phyloP scores from a whole-genome alignment of 2,797 vertebrate species.

The Cyprinodon diabolis region DNA sequence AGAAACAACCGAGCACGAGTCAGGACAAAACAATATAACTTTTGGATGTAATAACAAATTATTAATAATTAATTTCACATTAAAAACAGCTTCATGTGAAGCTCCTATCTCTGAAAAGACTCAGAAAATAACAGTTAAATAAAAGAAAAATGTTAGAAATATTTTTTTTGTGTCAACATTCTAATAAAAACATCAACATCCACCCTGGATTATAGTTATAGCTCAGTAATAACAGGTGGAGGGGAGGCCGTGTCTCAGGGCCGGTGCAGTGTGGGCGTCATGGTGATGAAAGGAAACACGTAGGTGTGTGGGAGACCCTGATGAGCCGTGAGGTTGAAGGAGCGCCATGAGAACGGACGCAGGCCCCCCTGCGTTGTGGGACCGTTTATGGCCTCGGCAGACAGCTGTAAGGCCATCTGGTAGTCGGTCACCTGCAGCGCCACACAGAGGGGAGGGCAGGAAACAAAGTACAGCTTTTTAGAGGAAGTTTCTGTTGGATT shows the following conservation, averaged over 20 bases:
- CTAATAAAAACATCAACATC: neutral
- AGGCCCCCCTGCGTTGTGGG: slow-evolving; percentile 86
- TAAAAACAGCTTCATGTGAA: neutral
- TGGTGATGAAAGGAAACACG: slow-evolving; percentile 84
- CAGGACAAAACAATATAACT: neutral
- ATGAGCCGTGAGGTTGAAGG: slow-evolving; percentile 85
- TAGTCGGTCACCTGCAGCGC: slow-evolving; percentile 85
- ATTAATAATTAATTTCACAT: neutral
- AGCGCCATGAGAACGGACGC: slow-evolving; percentile 84
- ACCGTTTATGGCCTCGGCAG: slow-evolving; percentile 84
- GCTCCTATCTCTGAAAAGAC: neutral
- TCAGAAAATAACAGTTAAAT: neutral
- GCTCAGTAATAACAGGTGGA: neutral
- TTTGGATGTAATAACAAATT: too few species aligned
- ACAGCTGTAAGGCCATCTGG: slow-evolving; percentile 82
- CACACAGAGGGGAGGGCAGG: slow-evolving; percentile 6
- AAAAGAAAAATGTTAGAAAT: neutral
- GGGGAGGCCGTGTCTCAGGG: slow-evolving; percentile 43
- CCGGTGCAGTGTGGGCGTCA: slow-evolving; percentile 77
- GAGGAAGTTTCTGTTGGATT: too few species aligned
- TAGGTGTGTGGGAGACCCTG: slow-evolving; percentile 84
- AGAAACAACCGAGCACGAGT: too few species aligned
- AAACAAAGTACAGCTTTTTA: slow-evolving; percentile 1
- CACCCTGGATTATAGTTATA: too few species aligned
- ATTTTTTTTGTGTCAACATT: neutral